Evolutionary conservation across 53 echinoderm and acorn worm species (phyloP).

Genomic region (Patiria pectinifera): DNA sequence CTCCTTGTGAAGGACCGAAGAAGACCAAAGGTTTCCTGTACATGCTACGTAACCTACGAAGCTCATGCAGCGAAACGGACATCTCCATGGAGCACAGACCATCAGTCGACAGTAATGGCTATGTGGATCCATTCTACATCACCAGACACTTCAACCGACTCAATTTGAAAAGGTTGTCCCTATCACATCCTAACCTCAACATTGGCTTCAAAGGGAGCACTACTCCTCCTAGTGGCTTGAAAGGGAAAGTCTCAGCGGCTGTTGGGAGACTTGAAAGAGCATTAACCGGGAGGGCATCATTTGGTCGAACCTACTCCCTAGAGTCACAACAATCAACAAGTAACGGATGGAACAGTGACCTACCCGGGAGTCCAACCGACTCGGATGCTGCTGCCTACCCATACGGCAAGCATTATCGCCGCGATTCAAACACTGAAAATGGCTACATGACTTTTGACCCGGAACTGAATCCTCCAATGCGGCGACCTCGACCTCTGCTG

Average conservation of each 20-base stretch:
- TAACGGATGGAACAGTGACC: conserved; percentile 48
- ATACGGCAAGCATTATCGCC: neutral
- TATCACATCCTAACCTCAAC: conserved; percentile 49
- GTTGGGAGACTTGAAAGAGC: conserved; percentile 49
- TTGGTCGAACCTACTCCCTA: conserved; percentile 35
- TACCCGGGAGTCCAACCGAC: conserved; percentile 46
- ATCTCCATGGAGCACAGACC: conserved; percentile 40
- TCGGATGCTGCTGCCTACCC: conserved; percentile 16
- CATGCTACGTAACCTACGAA: conserved; percentile 36
- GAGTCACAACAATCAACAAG: conserved; percentile 61
- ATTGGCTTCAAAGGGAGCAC: neutral
- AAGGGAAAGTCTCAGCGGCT: conserved; percentile 42
- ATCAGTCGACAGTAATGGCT: conserved; percentile 50
- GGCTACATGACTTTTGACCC: conserved; percentile 56
- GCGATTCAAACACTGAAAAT: neutral
- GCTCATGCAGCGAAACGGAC: conserved; percentile 49
- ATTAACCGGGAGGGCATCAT: conserved; percentile 13
- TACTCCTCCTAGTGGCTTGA: conserved; percentile 31
- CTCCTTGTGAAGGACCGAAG: conserved; percentile 4
- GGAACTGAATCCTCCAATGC: conserved; percentile 44
- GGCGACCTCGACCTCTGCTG: conserved; percentile 18
- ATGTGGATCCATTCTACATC: conserved; percentile 58
- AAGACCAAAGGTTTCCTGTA: conserved; percentile 24
- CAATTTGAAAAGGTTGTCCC: conserved; percentile 40
- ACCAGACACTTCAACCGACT: conserved; percentile 42